A percentile compares a stretch with the other conserved stretches of the same genome.
phyloP scores from a whole-genome alignment of 53 echinoderm and acorn worm species.

The Hippasteria phrygiana region DNA sequence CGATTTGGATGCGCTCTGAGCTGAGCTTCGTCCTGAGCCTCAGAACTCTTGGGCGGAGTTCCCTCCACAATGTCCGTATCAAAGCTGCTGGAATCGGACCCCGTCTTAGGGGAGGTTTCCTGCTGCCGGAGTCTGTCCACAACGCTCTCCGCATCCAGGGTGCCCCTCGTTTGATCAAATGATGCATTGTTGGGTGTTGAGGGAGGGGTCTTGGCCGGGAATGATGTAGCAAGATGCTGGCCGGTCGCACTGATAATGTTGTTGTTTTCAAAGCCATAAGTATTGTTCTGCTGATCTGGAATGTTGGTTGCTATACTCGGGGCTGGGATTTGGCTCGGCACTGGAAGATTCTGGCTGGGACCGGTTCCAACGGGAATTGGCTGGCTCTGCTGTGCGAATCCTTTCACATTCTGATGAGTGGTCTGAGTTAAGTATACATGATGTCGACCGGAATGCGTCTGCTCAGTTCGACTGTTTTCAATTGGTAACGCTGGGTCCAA shows the following conservation, averaged over 20 bases:
- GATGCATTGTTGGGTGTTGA: slow-evolving; percentile 81
- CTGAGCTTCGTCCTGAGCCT: background rate
- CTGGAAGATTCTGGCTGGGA: slow-evolving; percentile 5
- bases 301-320: slow-evolving; percentile 12
- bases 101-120: slow-evolving; percentile 18
- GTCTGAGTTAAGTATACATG: background rate
- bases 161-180: slow-evolving; percentile 62
- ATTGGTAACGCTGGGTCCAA: background rate
- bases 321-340: background rate
- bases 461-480: background rate
- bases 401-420: background rate
- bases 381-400: slow-evolving; percentile 6
- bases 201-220: slow-evolving; percentile 91
- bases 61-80: slow-evolving; percentile 22
- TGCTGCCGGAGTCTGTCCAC: slow-evolving; percentile 76
- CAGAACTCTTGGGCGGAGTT: slow-evolving; percentile 43
- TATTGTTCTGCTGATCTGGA: background rate
- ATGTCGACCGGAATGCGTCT: background rate
- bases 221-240: slow-evolving; percentile 69
- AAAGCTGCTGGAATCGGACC: slow-evolving; percentile 20
- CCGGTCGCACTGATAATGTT: background rate
- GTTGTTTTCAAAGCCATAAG: background rate
- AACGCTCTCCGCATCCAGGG: slow-evolving; percentile 78
- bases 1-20: background rate
- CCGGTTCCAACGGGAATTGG: slow-evolving; percentile 32